phyloP scores from a whole-genome alignment of 2,113 vertebrate species.

The Pomatorhinus ruficollis region DNA sequence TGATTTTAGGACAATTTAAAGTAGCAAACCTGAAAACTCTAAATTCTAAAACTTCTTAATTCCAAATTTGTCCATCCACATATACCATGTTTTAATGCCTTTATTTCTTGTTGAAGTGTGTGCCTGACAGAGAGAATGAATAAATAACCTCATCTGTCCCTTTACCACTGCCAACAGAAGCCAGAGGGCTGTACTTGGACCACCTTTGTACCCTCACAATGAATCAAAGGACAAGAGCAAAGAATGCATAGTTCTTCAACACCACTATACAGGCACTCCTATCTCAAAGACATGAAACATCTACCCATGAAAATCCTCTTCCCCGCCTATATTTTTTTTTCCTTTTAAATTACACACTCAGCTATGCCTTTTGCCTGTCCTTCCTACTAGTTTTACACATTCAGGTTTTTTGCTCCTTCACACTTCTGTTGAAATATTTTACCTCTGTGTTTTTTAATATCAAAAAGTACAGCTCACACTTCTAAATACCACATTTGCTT shows the following conservation, averaged over 20 bases:
- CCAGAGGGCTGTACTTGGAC: neutral
- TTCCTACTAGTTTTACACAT: neutral
- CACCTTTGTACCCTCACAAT: neutral
- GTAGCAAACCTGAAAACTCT: neutral
- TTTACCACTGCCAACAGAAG: neutral
- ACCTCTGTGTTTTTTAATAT: neutral
- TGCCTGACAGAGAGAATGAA: neutral
- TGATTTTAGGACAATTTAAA: neutral
- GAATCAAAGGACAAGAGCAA: neutral
- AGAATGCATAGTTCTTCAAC: neutral
- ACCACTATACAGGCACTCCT: neutral
- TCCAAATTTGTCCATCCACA: neutral
- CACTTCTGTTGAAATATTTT: neutral
- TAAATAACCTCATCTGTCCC: neutral
- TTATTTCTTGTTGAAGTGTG: neutral
- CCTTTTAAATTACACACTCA: neutral
- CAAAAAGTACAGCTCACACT: neutral
- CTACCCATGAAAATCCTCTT: neutral
- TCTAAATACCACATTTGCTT: neutral
- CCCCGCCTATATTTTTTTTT: rapidly evolving
- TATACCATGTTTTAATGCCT: neutral
- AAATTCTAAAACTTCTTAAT: neutral
- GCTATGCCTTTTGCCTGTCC: neutral
- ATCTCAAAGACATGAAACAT: neutral
- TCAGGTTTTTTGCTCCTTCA: neutral